phyloP scores from a whole-genome alignment of 2,797 vertebrate species.

The Notamacropus eugenii region DNA sequence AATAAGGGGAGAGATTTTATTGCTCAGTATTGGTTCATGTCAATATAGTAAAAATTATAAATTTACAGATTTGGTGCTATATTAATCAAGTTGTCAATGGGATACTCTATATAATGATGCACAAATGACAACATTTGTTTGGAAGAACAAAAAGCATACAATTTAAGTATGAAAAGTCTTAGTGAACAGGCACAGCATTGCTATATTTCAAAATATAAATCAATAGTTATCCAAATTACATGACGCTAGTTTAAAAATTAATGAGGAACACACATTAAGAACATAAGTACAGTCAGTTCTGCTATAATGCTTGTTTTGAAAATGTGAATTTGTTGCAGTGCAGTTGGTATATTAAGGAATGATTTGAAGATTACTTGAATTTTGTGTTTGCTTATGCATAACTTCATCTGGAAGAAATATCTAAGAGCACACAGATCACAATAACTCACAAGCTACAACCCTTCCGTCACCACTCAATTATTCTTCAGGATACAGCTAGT shows the following conservation, averaged over 20 bases:
- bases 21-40: neutral
- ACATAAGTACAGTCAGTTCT: neutral
- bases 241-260: neutral
- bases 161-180: neutral
- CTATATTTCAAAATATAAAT: neutral
- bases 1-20: neutral
- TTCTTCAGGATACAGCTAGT: neutral
- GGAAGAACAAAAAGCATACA: neutral
- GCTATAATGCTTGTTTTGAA: neutral
- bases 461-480: neutral
- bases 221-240: neutral
- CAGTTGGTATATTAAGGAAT: neutral
- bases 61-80: neutral
- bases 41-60: neutral
- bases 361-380: neutral
- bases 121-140: neutral
- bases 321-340: neutral
- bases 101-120: neutral
- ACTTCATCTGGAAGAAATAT: neutral
- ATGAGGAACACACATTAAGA: neutral
- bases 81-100: neutral
- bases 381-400: neutral
- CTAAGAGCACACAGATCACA: neutral
- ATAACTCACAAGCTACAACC: neutral
- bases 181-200: neutral